These are phyloP conservation scores for Sympetrum striolatum DNA, from an alignment of 2,888 invertebrate species.

Conservation along the genomic window DNA sequence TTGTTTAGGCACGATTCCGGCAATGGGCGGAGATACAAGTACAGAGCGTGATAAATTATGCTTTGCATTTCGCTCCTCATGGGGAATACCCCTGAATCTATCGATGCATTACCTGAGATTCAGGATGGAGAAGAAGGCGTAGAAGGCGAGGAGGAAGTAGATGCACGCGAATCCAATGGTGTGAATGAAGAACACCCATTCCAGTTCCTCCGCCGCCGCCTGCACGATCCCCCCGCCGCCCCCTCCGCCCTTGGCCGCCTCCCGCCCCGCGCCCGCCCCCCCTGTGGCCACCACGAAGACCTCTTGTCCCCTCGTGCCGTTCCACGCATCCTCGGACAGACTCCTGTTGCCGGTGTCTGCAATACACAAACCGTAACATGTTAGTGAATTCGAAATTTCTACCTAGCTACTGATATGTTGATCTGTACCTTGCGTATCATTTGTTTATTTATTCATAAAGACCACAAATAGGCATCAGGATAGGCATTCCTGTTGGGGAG, in stretches of 20 bases:
- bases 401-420: too few relatives aligned
- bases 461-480: too few relatives aligned
- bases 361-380: too few relatives aligned
- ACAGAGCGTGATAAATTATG: background rate
- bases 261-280: background rate
- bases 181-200: slow-evolving; percentile 64
- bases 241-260: background rate
- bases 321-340: background rate
- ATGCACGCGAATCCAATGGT: slow-evolving; percentile 65
- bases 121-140: slow-evolving; percentile 64
- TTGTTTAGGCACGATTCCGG: too few relatives aligned
- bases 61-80: too few relatives aligned
- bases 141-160: slow-evolving; percentile 65
- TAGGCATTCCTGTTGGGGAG: too few relatives aligned
- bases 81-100: too few relatives aligned
- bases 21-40: background rate
- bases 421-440: too few relatives aligned
- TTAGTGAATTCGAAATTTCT: too few relatives aligned
- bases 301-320: background rate
- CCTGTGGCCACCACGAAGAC: background rate
- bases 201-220: slow-evolving; percentile 59
- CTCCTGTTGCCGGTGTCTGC: background rate
- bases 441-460: too few relatives aligned
- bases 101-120: slow-evolving; percentile 60
- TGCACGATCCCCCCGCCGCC: slow-evolving; percentile 45